Evolutionary conservation across 2,888 invertebrate species (phyloP).

Genomic region (Caenorhabditis sp.): DNA sequence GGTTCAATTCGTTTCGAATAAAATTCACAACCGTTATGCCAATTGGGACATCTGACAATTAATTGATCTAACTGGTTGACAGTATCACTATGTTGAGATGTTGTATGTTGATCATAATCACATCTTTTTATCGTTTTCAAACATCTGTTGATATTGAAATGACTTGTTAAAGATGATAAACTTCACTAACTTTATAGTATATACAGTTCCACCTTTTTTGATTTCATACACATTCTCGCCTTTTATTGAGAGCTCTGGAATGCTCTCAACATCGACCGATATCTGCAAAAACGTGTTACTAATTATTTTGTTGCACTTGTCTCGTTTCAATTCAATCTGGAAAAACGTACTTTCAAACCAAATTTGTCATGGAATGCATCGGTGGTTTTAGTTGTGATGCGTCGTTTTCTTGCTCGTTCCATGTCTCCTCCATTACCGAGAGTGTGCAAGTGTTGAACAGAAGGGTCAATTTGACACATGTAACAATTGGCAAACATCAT

Average conservation of each 20-base stretch:
- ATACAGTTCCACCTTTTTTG: conserved; percentile 35
- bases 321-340: not conserved
- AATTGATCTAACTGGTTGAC: conserved; percentile 35
- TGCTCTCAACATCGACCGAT: conserved; percentile 17
- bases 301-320: not conserved
- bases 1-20: conserved; percentile 8
- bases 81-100: conserved; percentile 34
- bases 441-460: conserved; percentile 55
- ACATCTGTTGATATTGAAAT: conserved; percentile 13
- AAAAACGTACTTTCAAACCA: conserved; percentile 3
- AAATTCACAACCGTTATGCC: conserved; percentile 36
- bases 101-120: conserved; percentile 32
- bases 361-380: conserved; percentile 14
- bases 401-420: conserved; percentile 19
- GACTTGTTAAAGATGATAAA: not conserved
- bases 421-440: conserved; percentile 45
- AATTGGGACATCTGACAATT: conserved; percentile 48
- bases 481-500: conserved; percentile 54
- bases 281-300: conserved; percentile 21
- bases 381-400: conserved; percentile 20
- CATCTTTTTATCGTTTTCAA: conserved; percentile 22
- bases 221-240: conserved; percentile 39
- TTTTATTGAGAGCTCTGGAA: conserved; percentile 26
- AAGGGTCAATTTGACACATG: conserved; percentile 54
- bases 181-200: conserved; percentile 19